Percentiles rank a stretch among this genome's conserved stretches.
Conservation (phyloP, 2,888 invertebrate species). For the Ernsta delagoae region DNA sequence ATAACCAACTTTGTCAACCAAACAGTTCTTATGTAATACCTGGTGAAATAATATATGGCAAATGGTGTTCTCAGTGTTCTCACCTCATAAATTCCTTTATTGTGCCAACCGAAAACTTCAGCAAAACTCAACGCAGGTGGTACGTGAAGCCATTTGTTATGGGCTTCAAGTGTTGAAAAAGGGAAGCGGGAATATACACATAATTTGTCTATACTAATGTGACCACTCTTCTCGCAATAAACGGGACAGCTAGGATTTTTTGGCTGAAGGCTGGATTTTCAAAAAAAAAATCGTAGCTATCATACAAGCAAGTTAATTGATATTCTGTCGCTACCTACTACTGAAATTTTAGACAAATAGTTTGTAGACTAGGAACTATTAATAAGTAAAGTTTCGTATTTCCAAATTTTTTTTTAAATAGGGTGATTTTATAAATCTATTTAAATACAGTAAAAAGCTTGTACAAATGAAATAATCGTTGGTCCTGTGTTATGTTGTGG, state of each 20-base stretch:
- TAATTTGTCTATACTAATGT: conserved; percentile 44
- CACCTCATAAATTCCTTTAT: conserved; percentile 44
- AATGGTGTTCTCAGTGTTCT: conserved; percentile 6
- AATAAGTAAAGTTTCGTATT: too few relatives aligned
- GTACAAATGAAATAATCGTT: too few relatives aligned
- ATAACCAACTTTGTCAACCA: background rate
- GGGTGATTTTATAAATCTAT: too few relatives aligned
- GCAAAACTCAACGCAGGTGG: conserved; percentile 49
- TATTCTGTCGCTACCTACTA: too few relatives aligned
- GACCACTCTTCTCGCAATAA: background rate
- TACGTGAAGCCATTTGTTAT: conserved; percentile 51
- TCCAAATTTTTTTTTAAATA: too few relatives aligned
- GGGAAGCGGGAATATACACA: conserved; percentile 44
- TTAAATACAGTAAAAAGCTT: too few relatives aligned
- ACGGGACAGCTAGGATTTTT: background rate
- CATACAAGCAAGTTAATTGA: too few relatives aligned
- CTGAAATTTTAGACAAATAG: too few relatives aligned
- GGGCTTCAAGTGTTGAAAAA: conserved; percentile 47
- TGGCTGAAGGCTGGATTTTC: background rate
- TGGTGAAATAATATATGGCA: background rate
- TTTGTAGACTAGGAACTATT: too few relatives aligned
- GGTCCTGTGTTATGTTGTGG: too few relatives aligned
- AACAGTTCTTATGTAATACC: too few relatives aligned
- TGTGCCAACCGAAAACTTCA: conserved; percentile 44
- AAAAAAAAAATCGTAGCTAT: too few relatives aligned